Evolutionary conservation across 1,140 invertebrate species (phyloP).

Genomic region (Pachypsylla venusta): DNA sequence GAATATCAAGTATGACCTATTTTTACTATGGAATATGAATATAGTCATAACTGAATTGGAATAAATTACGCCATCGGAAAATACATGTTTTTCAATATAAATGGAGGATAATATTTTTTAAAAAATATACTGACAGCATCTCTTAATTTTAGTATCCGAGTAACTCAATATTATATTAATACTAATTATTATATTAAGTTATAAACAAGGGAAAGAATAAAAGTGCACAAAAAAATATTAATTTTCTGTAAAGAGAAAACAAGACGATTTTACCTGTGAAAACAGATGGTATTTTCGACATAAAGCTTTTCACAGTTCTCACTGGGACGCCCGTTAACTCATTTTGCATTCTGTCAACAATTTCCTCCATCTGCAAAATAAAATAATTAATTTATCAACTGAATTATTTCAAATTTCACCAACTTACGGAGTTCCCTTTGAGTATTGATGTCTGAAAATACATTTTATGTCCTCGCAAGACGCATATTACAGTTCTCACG

Average conservation of each 20-base stretch:
- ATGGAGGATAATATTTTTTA: neutral
- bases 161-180: conserved; percentile 9
- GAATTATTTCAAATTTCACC: conserved; percentile 2
- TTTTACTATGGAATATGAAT: no score
- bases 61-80: no score
- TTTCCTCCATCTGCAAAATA: conserved; percentile 73
- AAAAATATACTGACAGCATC: no score
- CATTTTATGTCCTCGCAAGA: conserved; percentile 6
- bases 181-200: neutral
- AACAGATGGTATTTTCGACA: conserved; percentile 95
- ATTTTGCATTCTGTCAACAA: conserved; percentile 94
- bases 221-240: no score
- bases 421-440: neutral
- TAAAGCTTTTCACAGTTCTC: conserved; percentile 94
- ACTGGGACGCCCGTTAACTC: conserved; percentile 87
- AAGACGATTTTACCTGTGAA: conserved; percentile 52
- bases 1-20: no score
- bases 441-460: neutral
- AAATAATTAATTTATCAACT: conserved; percentile 9
- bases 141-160: no score
- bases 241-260: no score
- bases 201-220: no score
- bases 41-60: no score
- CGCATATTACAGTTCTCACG: neutral
- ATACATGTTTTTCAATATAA: no score